Percentiles rank a stretch among this genome's conserved stretches.
These are phyloP conservation scores for Nasonovia ribisnigri DNA, from an alignment of 2,888 invertebrate species.

Conservation along the genomic window DNA sequence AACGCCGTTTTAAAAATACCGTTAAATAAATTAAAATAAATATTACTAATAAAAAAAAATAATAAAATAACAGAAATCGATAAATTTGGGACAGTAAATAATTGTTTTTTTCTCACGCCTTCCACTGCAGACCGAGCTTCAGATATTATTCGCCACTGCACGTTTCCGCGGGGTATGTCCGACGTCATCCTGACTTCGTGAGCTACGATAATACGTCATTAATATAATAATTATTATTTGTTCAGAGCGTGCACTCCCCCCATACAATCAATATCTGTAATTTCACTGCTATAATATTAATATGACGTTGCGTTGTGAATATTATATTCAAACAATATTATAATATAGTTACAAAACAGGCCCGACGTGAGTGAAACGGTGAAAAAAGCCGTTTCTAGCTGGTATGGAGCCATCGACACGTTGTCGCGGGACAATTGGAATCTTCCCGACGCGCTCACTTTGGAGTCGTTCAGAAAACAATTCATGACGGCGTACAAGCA, in stretches of 20 bases:
- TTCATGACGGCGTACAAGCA: slow-evolving; percentile 35
- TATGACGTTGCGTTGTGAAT: background rate
- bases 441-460: background rate
- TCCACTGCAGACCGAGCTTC: no score
- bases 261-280: background rate
- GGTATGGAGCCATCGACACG: slow-evolving; percentile 34
- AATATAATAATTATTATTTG: background rate
- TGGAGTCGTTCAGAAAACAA: background rate
- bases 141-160: no score
- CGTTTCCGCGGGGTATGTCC: background rate
- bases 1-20: background rate
- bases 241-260: background rate
- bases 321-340: background rate
- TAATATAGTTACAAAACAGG: background rate
- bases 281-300: background rate
- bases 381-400: background rate
- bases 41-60: background rate
- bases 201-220: background rate
- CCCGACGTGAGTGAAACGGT: background rate
- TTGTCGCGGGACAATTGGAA: slow-evolving; percentile 14
- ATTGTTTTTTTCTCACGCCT: background rate
- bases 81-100: background rate
- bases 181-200: background rate
- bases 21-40: no score
- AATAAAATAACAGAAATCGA: background rate